phyloP scores from a whole-genome alignment of 1,140 invertebrate genomes.

The Drosophila kurseongensis region DNA sequence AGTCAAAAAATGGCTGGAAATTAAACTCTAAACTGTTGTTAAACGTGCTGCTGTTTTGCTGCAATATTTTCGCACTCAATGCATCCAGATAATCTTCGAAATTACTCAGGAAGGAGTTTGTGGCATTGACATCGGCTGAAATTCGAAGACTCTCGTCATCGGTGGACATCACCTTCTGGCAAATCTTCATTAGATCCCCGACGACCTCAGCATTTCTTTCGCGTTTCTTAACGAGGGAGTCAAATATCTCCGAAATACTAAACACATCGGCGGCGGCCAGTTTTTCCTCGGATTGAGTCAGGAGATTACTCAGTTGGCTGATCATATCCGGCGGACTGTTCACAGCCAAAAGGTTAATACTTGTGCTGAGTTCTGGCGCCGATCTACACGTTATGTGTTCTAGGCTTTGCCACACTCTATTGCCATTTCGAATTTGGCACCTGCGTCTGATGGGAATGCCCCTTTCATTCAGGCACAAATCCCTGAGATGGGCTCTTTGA shows the following conservation, averaged over 20 bases:
- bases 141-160: slow-evolving; percentile 44
- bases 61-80: slow-evolving; percentile 47
- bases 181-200: slow-evolving; percentile 41
- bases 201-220: slow-evolving; percentile 14
- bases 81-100: slow-evolving; percentile 71
- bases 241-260: slow-evolving; percentile 56
- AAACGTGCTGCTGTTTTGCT: slow-evolving; percentile 7
- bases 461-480: slow-evolving; percentile 51
- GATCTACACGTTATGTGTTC: slow-evolving; percentile 29
- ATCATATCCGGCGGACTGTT: slow-evolving; percentile 15
- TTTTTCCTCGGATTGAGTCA: slow-evolving; percentile 29
- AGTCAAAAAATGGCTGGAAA: slow-evolving; percentile 9
- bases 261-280: slow-evolving; percentile 62
- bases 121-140: slow-evolving; percentile 67
- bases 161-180: slow-evolving; percentile 56
- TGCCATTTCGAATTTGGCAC: slow-evolving; percentile 38
- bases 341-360: slow-evolving; percentile 34
- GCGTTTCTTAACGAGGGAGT: slow-evolving; percentile 16
- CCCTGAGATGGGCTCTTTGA: slow-evolving; percentile 31
- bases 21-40: slow-evolving; percentile 16
- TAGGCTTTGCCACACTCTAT: slow-evolving; percentile 33
- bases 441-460: slow-evolving; percentile 42
- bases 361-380: slow-evolving; percentile 40
- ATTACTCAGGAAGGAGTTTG: slow-evolving; percentile 58
- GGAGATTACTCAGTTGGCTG: slow-evolving; percentile 17